Evolutionary conservation across 1,140 invertebrate genomes (phyloP), one percentile per base, ranked within the genome.

Genomic region (Brachystomella parvula): DNA sequence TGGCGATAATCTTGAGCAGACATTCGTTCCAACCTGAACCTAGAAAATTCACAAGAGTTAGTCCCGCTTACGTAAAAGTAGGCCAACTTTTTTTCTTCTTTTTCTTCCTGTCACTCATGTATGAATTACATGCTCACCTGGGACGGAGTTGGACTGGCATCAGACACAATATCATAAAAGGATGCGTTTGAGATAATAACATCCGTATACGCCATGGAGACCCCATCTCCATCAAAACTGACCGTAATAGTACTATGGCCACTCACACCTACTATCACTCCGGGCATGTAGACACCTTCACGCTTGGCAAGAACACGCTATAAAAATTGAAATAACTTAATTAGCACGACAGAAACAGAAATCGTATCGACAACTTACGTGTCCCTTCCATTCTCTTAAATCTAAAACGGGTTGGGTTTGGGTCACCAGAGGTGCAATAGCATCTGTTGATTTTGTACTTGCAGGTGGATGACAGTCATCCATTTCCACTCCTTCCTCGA

Each of bases 311-410:
- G 28, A 39, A 62, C 60, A 6, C 60, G 26, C n/a, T n/a, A n/a
- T n/a, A n/a, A n/a, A n/a, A n/a, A n/a, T n/a, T n/a, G n/a, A n/a
- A n/a, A n/a, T n/a, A n/a, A n/a, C n/a, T n/a, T n/a, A n/a, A n/a
- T n/a, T n/a, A n/a, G n/a, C n/a, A n/a, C n/a, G 6, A 15, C 47
- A 12, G n/a, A 44, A n/a, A n/a, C n/a, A 57, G 28, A 2, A 35
- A 44, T 2, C 84, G 84, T 78, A 90, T 91, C 53, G 94, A 93
- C 70, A 97, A 81, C 70, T 96, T 89, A 73, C 92, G 81, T 94
- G 91, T 30, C 69, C 69, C 47, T 73, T 70, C 71, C 71, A 73
- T 65, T 70, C 68, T n/a, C 67, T 49, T 32, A 73, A 63, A 33
- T 73, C 69, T 26, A 73, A 28, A 6, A 60, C 58, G 6, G 53